Base-by-base conservation (phyloP, 2,797 vertebrate species). In the Gymnoscopelus microlampas region DNA sequence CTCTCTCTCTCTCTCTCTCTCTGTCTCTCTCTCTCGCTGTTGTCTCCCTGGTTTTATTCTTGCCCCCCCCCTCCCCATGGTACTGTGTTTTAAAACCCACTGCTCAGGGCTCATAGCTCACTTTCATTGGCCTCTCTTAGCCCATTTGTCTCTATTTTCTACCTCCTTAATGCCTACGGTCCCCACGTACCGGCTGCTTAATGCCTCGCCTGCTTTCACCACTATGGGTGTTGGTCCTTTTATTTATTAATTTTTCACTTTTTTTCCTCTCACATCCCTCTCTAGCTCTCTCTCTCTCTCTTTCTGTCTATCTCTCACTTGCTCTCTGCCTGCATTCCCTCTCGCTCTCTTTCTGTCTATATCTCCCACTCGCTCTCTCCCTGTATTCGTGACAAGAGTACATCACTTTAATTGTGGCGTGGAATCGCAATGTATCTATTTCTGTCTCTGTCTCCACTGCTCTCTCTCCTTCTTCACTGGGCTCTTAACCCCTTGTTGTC, bases 141-240 rank as follows among this genome's bases (percentile, higher is more conserved):
- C 53, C 68, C 67, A 80, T 87, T 82, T 51, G 35, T 87, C 83
- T 82, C 71, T 68, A 75, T 87, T 81, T 60, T 59, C 59, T 63
- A 65, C 70, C 55, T 74, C 74, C 74, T 47, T 12, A 51, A 66
- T 74, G 67, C 67, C 55, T 49, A 79, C 76, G 70, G 63, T 83
- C 81, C 85, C 68, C 51, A 68, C 78, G 81, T 80, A 49, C 53
- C 24, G 57, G 63, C 2, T 0, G 77, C 85, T 77, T 57, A 81
- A 81, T 70, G 59, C 19, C 57, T 76, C 66, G 78, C 58, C 0
- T 53, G 80, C 60, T 51, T 48, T 53, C 19, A 55, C 53, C 54
- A 79, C 29, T 39, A 58, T 66, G 48, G 60, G 14, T 60, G 51
- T 64, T 73, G 56, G 15, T 26, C 68, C 47, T 72, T 48, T 68